phyloP scores from a whole-genome alignment of 30 jellyfish, hydroid and myxozoan species.

The Aurelia aurita region DNA sequence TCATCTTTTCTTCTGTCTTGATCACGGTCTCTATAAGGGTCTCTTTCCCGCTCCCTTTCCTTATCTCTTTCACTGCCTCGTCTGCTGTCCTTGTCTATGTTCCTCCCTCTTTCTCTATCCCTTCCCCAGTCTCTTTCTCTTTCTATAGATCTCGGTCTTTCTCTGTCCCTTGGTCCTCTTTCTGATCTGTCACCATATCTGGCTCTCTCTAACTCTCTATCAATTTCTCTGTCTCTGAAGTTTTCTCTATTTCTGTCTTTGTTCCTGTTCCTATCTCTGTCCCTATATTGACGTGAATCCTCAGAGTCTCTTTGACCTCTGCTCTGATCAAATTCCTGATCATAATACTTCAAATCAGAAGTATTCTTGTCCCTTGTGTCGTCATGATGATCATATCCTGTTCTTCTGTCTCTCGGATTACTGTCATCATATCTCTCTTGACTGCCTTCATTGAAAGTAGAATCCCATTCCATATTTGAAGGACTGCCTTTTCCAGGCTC shows the following conservation, averaged over 20 bases:
- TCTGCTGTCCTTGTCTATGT: conserved; percentile 39
- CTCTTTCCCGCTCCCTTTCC: conserved; percentile 36
- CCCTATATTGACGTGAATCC: conserved; percentile 1
- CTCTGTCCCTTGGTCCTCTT: conserved; percentile 26
- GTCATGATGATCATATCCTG: conserved; percentile 9
- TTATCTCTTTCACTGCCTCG: conserved; percentile 50
- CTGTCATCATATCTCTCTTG: conserved; percentile 8
- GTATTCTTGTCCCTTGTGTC: background rate
- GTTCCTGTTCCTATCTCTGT: conserved; percentile 16
- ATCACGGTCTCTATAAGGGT: conserved; percentile 34
- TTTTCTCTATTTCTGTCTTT: conserved; percentile 15
- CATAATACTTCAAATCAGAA: background rate
- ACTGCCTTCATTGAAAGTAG: conserved; percentile 41
- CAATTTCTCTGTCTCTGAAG: conserved; percentile 43
- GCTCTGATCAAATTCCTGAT: background rate
- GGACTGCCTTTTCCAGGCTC: conserved; percentile 7
- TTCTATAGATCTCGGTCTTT: conserved; percentile 25
- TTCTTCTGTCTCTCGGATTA: background rate
- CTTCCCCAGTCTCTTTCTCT: conserved; percentile 21
- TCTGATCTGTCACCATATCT: conserved; percentile 42
- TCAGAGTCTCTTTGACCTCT: conserved; percentile 6
- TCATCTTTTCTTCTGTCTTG: conserved; percentile 66
- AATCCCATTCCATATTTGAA: conserved; percentile 61
- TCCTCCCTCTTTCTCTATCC: conserved; percentile 16
- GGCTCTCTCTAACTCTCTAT: conserved; percentile 47